Evolutionary conservation across 2,888 invertebrate species (phyloP), one percentile per base, ranked within the genome.

Genomic region (Digitonthophagus gazella): DNA sequence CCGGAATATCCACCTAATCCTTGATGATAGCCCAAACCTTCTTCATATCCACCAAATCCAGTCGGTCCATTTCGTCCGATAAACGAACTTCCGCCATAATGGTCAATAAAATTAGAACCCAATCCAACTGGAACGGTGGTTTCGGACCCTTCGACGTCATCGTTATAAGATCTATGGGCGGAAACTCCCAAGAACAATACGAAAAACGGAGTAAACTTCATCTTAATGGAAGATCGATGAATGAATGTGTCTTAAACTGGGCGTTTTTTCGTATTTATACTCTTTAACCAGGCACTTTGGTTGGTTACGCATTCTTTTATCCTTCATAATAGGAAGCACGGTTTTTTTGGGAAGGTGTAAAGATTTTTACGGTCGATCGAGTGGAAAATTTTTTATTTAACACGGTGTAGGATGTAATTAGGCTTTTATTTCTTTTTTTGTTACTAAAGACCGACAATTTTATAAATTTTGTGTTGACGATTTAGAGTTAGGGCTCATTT

Each of bases 121-220:
- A 56, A 15, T 15, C 68, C 68, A 6, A 64, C 65, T 6, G 84
- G 84, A 14, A 79, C 69, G 5, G 77, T 78, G 2, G 82, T 77
- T 8, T 78, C 81, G 0, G 81, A 80, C 0, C 81, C 78, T 67
- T 83, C 79, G 80, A 83, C 78, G 55, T 81, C 74, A 73, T 83
- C 83, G 74, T 81, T 80, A 2, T 80, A n/a, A n/a, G 18, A 61
- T 79, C 76, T 81, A 76, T 2, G n/a, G 61, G 6, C 18, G 15
- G 15, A n/a, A 19, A 19, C 19, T 20, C 16, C 61, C n/a, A 20
- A 61, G n/a, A 18, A 61, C 8, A n/a, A n/a, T 19, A 20, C 61
- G 2, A 20, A 6, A 19, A 61, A 58, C 16, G 8, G 19, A 8
- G 61, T 61, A n/a, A n/a, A n/a, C n/a, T 61, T 61, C 61, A 61